phyloP scores from a whole-genome alignment of 2,888 invertebrate genomes.

The Parapristionchus giblindavisi region DNA sequence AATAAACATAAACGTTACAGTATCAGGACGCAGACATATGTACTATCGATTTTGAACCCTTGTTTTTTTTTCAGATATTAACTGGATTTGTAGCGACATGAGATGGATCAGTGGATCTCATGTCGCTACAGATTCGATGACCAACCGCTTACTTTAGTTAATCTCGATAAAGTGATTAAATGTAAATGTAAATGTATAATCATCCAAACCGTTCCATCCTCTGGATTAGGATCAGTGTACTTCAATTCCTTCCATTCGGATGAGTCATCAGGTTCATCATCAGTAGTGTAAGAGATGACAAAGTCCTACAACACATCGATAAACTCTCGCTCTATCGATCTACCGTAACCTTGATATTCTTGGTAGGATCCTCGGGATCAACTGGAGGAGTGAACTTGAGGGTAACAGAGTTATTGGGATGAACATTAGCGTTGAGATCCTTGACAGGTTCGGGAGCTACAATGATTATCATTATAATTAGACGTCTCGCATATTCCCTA shows the following conservation, averaged over 20 bases:
- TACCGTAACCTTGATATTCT: slow-evolving; percentile 48
- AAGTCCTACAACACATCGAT: slow-evolving; percentile 53
- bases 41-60: background rate
- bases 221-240: slow-evolving; percentile 58
- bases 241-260: slow-evolving; percentile 67
- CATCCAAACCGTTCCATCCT: slow-evolving; percentile 46
- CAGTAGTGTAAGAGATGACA: slow-evolving; percentile 65
- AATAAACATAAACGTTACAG: no score
- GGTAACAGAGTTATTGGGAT: slow-evolving; percentile 65
- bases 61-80: background rate
- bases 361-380: slow-evolving; percentile 64
- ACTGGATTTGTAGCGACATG: background rate
- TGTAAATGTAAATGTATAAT: no score
- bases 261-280: slow-evolving; percentile 63
- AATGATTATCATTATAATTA: slow-evolving; percentile 36
- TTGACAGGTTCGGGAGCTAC: slow-evolving; percentile 50
- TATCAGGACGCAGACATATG: no score
- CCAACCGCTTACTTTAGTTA: background rate
- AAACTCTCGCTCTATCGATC: background rate
- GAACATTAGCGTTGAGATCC: slow-evolving; percentile 52
- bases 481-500: background rate
- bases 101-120: no score
- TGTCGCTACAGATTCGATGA: background rate
- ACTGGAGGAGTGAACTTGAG: slow-evolving; percentile 58
- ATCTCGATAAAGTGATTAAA: background rate